Conservation (phyloP, 2,888 invertebrate genomes). For the Luffia ferchaultella region DNA sequence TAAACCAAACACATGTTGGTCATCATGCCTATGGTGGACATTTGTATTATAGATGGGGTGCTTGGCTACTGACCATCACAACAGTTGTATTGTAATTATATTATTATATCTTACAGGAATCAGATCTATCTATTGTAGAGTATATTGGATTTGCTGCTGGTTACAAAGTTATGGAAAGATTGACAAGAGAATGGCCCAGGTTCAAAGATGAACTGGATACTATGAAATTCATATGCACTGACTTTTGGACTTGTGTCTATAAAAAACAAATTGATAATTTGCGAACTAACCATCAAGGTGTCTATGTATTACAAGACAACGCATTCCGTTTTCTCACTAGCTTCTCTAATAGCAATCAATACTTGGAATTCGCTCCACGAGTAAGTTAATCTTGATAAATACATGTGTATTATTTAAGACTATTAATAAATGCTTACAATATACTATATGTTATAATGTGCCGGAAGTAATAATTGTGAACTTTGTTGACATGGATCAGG, state of each 20-base stretch:
- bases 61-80: no score
- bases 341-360: slow-evolving; percentile 89
- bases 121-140: slow-evolving; percentile 78
- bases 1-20: no score
- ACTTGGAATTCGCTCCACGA: slow-evolving; percentile 89
- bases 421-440: no score
- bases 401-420: no score
- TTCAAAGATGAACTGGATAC: slow-evolving; percentile 98
- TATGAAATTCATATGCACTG: slow-evolving; percentile 98
- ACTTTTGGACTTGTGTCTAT: slow-evolving; percentile 97
- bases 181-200: slow-evolving; percentile 90
- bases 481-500: no score
- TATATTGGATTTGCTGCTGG: slow-evolving; percentile 88
- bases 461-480: no score
- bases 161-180: slow-evolving; percentile 82
- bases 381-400: slow-evolving; percentile 57
- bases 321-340: slow-evolving; percentile 89
- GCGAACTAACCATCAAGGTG: slow-evolving; percentile 96
- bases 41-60: no score
- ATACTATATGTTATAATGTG: no score
- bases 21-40: no score
- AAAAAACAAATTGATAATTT: slow-evolving; percentile 99
- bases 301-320: slow-evolving; percentile 97
- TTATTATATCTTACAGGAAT: slow-evolving; percentile 45
- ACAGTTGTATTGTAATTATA: background rate